Evolutionary conservation across 1,140 invertebrate genomes (phyloP).

Genomic region (Drosophila azteca): DNA sequence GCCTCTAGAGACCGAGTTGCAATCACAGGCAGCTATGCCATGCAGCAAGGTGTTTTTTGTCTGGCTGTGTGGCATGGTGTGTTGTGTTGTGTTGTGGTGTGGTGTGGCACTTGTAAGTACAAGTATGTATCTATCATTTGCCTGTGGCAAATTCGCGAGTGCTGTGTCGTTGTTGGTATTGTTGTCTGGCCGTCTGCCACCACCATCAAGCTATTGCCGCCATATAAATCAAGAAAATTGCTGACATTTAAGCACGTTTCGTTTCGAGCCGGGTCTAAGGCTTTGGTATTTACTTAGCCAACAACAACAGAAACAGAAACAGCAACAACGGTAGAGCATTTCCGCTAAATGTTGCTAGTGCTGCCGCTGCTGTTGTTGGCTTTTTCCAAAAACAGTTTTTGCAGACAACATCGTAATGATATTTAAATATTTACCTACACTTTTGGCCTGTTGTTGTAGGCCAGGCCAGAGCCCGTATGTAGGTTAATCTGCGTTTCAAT

Average conservation of each 20-base stretch:
- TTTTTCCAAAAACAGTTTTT: conserved; percentile 62
- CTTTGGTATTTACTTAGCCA: conserved; percentile 66
- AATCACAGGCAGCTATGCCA: conserved; percentile 32
- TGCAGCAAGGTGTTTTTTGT: conserved; percentile 11
- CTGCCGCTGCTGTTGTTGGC: conserved; percentile 21
- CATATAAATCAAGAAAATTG: conserved; percentile 82
- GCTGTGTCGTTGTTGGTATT: conserved; percentile 55
- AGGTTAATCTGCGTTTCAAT: conserved; percentile 76
- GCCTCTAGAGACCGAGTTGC: conserved; percentile 51
- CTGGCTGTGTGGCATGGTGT: conserved; percentile 17
- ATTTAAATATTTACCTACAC: conserved; percentile 78
- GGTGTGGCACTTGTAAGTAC: conserved; percentile 51
- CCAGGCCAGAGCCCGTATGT: conserved; percentile 48
- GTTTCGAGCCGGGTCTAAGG: conserved; percentile 30
- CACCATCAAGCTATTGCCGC: conserved; percentile 62
- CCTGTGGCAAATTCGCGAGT: conserved; percentile 53
- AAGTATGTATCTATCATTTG: conserved; percentile 77
- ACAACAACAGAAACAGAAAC: conserved; percentile 51
- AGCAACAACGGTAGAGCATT: conserved; percentile 60
- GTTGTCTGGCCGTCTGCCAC: conserved; percentile 51
- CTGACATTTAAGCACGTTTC: conserved; percentile 81
- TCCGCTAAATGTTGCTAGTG: conserved; percentile 63
- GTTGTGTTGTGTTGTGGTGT: conserved; percentile 28
- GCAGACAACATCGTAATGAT: conserved; percentile 65
- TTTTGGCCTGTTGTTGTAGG: conserved; percentile 35